Percentiles rank a stretch among this genome's conserved stretches.
Evolutionary conservation across 2,797 vertebrate genomes (phyloP).

Genomic region (Lagocephalus sceleratus): DNA sequence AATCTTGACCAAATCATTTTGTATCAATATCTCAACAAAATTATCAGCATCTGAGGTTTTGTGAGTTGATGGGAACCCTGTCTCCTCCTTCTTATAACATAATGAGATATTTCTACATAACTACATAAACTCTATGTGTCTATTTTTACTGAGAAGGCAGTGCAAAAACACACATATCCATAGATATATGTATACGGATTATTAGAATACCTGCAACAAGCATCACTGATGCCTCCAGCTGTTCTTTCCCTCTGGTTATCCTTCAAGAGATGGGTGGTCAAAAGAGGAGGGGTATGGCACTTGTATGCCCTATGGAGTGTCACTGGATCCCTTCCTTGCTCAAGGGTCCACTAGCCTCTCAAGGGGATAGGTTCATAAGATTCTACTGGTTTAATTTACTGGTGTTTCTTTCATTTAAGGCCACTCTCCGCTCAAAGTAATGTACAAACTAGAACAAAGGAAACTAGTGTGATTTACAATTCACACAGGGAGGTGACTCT

Average conservation of each 20-base stretch:
- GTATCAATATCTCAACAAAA: slow-evolving; percentile 31
- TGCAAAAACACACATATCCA: slow-evolving; percentile 87
- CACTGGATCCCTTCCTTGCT: slow-evolving; percentile 66
- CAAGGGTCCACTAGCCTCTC: slow-evolving; percentile 67
- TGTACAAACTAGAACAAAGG: slow-evolving; percentile 44
- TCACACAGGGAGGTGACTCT: slow-evolving; percentile 43
- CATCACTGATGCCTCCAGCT: slow-evolving; percentile 83
- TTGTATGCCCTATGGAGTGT: slow-evolving; percentile 71
- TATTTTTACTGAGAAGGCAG: slow-evolving; percentile 82
- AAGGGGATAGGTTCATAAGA: slow-evolving; percentile 44
- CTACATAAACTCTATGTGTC: slow-evolving; percentile 44
- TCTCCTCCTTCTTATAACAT: slow-evolving; percentile 52
- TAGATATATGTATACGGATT: slow-evolving; percentile 86
- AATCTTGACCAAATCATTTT: slow-evolving; percentile 19
- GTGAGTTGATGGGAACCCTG: slow-evolving; percentile 63
- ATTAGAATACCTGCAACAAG: slow-evolving; percentile 85
- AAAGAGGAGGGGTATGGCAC: slow-evolving; percentile 75
- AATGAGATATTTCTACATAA: slow-evolving; percentile 50
- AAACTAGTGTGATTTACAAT: slow-evolving; percentile 41
- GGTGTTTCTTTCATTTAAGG: slow-evolving; percentile 27
- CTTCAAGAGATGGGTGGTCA: slow-evolving; percentile 79
- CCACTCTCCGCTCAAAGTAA: slow-evolving; percentile 46
- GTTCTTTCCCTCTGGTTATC: slow-evolving; percentile 83
- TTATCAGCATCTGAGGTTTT: slow-evolving; percentile 53
- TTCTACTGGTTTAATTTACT: slow-evolving; percentile 39